Percentiles rank a stretch among this genome's conserved stretches.
These are phyloP conservation scores for Oxystoma pomonae DNA, from an alignment of 2,888 invertebrate genomes.

Conservation along the genomic window DNA sequence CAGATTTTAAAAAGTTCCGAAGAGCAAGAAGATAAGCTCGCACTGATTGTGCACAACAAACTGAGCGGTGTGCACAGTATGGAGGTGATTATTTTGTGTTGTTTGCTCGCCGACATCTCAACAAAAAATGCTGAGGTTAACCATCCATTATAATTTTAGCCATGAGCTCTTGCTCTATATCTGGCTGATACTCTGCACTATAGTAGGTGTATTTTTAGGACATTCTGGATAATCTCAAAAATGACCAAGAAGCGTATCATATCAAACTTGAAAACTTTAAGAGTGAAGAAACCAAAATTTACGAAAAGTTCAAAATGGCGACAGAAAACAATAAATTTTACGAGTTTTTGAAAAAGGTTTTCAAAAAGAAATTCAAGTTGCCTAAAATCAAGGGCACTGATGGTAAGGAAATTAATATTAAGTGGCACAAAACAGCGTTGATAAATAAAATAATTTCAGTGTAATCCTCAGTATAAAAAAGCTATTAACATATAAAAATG, in stretches of 20 bases:
- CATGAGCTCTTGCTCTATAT: too few species aligned
- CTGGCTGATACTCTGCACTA: too few species aligned
- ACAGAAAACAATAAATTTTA: constrained; percentile 71
- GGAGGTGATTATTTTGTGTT: constrained; percentile 25
- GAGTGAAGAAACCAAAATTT: constrained; percentile 50
- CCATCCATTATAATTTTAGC: too few species aligned
- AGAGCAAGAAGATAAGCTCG: constrained; percentile 60
- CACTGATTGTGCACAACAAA: constrained; percentile 44
- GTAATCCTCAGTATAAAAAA: too few species aligned
- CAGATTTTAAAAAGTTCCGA: constrained; percentile 71
- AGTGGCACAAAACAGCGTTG: too few species aligned
- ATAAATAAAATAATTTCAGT: too few species aligned
- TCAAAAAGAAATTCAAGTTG: constrained; percentile 76
- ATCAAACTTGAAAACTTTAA: constrained; percentile 46
- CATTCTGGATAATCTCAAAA: constrained; percentile 50
- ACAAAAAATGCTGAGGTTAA: too few species aligned
- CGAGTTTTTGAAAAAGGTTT: constrained; percentile 75
- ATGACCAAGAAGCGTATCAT: constrained; percentile 52
- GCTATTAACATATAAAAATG: too few species aligned
- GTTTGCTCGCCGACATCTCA: too few species aligned
- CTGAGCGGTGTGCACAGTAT: constrained; percentile 49
- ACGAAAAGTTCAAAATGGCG: constrained; percentile 53
- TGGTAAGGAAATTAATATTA: too few species aligned
- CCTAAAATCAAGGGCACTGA: constrained; percentile 56
- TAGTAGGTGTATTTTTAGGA: too few species aligned